Percentiles rank a stretch among this genome's conserved stretches.
These are phyloP conservation scores for Galagoides demidoff DNA, from an alignment of 2,797 vertebrate species.

Conservation along the genomic window DNA sequence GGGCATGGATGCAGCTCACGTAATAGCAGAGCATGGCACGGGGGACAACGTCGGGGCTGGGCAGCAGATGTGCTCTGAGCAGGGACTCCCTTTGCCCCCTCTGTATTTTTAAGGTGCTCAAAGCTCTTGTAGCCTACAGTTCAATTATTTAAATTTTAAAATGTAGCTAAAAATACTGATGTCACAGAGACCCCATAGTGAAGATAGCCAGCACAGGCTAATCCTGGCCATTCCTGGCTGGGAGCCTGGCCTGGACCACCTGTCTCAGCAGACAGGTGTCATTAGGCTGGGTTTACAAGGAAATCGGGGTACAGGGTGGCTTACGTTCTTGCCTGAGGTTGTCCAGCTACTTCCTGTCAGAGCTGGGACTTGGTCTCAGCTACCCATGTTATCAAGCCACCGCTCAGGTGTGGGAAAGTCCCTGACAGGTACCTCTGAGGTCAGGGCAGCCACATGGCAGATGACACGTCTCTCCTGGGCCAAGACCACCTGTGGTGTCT, in stretches of 20 bases:
- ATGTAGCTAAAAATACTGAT: background rate
- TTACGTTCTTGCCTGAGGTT: background rate
- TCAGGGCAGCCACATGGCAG: background rate
- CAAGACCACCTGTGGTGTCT: no score
- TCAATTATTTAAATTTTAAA: background rate
- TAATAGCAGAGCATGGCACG: background rate
- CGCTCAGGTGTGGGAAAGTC: background rate
- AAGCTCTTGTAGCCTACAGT: background rate
- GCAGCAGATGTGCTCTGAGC: background rate
- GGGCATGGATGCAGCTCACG: background rate
- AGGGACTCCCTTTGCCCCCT: background rate
- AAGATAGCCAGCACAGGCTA: fast-evolving
- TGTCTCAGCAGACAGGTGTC: fast-evolving
- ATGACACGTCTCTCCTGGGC: background rate
- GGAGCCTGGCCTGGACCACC: background rate
- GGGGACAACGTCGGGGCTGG: no score
- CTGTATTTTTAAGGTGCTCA: background rate
- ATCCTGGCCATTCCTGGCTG: background rate
- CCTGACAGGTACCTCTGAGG: background rate
- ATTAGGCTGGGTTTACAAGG: background rate
- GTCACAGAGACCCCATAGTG: background rate
- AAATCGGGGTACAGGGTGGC: background rate
- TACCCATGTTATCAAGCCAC: background rate
- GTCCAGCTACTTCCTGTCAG: background rate
- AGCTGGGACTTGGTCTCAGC: background rate